phyloP scores from a whole-genome alignment of 1,140 invertebrate genomes.

The Lasioglossum albipes region DNA sequence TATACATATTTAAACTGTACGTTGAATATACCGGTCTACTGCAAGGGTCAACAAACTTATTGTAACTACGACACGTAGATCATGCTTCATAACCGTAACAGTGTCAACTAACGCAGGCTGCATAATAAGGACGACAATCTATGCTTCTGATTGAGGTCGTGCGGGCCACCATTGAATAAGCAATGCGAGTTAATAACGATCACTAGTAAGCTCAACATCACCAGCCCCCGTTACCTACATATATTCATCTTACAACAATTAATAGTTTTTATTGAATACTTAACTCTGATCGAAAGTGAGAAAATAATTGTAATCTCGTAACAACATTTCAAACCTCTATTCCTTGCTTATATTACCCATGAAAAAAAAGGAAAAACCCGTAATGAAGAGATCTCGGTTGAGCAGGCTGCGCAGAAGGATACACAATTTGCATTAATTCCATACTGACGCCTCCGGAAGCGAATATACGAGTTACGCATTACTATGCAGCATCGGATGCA shows the following conservation, averaged over 20 bases:
- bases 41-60: slow-evolving; percentile 40
- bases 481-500: slow-evolving; percentile 12
- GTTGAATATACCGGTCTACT: background rate
- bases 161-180: slow-evolving; percentile 13
- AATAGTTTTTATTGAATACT: too few species aligned
- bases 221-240: background rate
- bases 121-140: slow-evolving; percentile 43
- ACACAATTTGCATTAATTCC: background rate
- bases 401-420: background rate
- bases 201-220: slow-evolving; percentile 14
- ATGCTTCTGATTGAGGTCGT: slow-evolving; percentile 28
- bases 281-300: too few species aligned
- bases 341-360: too few species aligned
- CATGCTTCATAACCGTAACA: slow-evolving; percentile 37
- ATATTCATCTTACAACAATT: background rate
- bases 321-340: too few species aligned
- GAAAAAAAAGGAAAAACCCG: background rate
- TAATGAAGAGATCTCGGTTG: background rate
- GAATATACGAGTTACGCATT: background rate
- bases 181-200: slow-evolving; percentile 33
- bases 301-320: too few species aligned
- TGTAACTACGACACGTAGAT: slow-evolving; percentile 1
- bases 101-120: slow-evolving; percentile 31
- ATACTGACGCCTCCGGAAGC: background rate
- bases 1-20: too few species aligned